Evolutionary conservation across 2,888 invertebrate species (phyloP), one percentile per base, ranked within the genome.

Genomic region (Chrysotoxum bicinctum): DNA sequence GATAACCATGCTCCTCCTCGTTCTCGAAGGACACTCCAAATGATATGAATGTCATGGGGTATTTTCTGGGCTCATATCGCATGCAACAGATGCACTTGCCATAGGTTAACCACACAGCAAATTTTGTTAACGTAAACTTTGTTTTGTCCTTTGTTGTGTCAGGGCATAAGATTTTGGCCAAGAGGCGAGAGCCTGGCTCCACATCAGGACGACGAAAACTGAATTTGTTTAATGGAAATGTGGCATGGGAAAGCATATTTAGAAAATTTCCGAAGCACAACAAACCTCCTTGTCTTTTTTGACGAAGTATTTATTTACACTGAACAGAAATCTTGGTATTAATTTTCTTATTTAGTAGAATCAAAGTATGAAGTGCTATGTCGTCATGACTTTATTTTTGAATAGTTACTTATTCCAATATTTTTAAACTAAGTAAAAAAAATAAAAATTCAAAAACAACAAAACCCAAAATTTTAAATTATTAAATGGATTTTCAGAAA

Each of bases 11-110:
- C 56, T 78, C 50, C 40, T 35, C 23, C 23, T 56, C 32, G 2
- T 35, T 12, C 21, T 58, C 74, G 68, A 69, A 64, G 45, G 30
- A 40, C 26, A 62, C 66, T 50, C 68, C 60, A 43, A 83, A 73
- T 66, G 69, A 81, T 50, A 82, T 86, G 70, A 81, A 66, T 82
- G 86, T 86, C 86, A 82, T n/a, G 77, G 70, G 60, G 54, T 56
- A 78, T 70, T 86, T 81, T 69, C 70, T 54, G 68, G 21, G 75
- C 86, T 86, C 86, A 81, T 86, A 82, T 86, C 82, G 76, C 86
- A 86, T 82, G 86, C 86, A 86, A 86, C 86, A 86, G 86, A 86
- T 86, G 86, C 86, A 86, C 82, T 86, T 86, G 82, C 86, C 86
- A 74, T 81, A 70, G 86, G 86, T 82, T 82, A 82, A 86, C 86